Evolutionary conservation across 2,113 vertebrate species (phyloP).

Genomic region (Gambusia affinis): DNA sequence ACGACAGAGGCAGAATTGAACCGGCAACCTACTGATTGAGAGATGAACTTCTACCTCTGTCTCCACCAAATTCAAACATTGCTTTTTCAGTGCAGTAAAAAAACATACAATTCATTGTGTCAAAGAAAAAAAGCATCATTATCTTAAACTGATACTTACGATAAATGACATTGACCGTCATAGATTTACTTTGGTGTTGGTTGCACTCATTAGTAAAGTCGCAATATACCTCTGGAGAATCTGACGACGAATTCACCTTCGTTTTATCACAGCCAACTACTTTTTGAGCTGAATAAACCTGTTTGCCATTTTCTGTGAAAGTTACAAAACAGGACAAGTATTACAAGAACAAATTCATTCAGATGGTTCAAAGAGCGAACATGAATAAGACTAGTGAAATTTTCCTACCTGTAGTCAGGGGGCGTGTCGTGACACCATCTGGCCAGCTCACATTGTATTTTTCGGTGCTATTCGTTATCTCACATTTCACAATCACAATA

Average conservation of each 20-base stretch:
- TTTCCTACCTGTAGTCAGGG: rapidly evolving
- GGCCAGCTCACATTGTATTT: conserved; percentile 37
- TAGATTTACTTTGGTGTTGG: rapidly evolving
- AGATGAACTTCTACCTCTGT: too few species aligned
- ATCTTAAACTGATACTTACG: conserved; percentile 43
- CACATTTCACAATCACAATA: rapidly evolving
- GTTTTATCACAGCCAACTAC: rapidly evolving
- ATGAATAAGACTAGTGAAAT: not conserved
- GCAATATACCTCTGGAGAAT: not conserved
- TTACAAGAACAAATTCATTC: not conserved
- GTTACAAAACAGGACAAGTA: not conserved
- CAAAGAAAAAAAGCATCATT: not conserved
- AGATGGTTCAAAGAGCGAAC: not conserved
- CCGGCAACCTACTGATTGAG: too few species aligned
- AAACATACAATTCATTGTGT: too few species aligned
- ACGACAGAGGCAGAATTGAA: too few species aligned
- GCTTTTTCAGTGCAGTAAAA: too few species aligned
- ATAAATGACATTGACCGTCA: conserved; percentile 35
- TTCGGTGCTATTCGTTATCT: conserved; percentile 32
- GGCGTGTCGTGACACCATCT: rapidly evolving
- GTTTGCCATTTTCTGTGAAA: not conserved
- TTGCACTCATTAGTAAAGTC: conserved; percentile 30
- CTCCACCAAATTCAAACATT: too few species aligned
- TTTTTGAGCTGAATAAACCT: rapidly evolving
- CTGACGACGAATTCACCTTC: rapidly evolving